Evolutionary conservation across 2,113 vertebrate genomes (phyloP).

Genomic region (Tringa solitaria): DNA sequence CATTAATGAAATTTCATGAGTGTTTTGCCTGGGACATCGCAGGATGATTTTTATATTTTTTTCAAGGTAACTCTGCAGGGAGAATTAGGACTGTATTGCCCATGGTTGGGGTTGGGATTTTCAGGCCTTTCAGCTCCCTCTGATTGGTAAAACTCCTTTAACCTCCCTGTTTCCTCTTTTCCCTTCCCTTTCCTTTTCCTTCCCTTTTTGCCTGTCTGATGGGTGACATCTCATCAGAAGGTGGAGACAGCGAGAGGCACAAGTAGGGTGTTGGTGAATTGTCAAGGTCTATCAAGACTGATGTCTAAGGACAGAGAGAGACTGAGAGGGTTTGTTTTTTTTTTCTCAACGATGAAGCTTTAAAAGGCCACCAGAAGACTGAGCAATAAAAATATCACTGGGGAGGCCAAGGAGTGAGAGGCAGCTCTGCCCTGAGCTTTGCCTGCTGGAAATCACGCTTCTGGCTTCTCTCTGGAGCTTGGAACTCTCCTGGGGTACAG

Average conservation of each 20-base stretch:
- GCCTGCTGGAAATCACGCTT: not conserved
- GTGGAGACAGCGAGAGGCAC: not conserved
- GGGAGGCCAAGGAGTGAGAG: not conserved
- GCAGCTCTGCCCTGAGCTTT: not conserved
- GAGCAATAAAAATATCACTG: not conserved
- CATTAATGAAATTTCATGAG: conserved; percentile 54
- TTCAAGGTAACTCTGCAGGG: not conserved
- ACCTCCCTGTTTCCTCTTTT: not conserved
- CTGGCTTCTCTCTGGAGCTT: not conserved
- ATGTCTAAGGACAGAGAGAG: not conserved
- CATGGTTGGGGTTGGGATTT: not conserved
- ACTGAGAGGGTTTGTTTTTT: not conserved
- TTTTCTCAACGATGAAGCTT: not conserved
- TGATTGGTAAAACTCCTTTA: not conserved
- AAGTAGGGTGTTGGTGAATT: not conserved
- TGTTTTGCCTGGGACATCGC: conserved; percentile 38
- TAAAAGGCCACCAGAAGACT: not conserved
- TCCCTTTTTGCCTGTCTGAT: not conserved
- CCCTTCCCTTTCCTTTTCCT: not conserved
- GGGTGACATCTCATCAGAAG: not conserved
- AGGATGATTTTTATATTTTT: not conserved
- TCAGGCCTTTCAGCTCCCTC: not conserved
- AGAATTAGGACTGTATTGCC: not conserved
- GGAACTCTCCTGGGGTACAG: fast-evolving
- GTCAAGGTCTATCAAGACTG: not conserved